These are phyloP conservation scores for Tetranychus truncatus DNA, from an alignment of 2,888 invertebrate species.

Conservation along the genomic window DNA sequence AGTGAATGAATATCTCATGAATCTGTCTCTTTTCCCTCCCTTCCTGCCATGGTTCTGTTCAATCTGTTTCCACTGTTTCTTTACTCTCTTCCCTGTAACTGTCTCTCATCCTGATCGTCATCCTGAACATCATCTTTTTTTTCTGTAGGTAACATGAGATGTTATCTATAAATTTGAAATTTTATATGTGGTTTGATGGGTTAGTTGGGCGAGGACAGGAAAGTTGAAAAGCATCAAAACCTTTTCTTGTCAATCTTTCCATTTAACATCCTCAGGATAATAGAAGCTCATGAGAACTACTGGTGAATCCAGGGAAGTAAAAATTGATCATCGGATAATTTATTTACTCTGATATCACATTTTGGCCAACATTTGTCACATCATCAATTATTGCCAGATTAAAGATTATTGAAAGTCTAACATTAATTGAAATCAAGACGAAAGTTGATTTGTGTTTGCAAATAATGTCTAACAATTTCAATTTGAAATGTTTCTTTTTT, in stretches of 20 bases:
- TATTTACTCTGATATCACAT: too few species aligned
- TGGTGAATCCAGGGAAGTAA: too few species aligned
- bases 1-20: background rate
- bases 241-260: background rate
- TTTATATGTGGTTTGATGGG: background rate
- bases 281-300: too few species aligned
- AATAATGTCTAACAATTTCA: too few species aligned
- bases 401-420: too few species aligned
- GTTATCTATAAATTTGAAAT: slow-evolving; percentile 1
- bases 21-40: background rate
- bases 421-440: too few species aligned
- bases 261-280: background rate
- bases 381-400: too few species aligned
- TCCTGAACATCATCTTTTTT: background rate
- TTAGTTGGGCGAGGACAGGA: background rate
- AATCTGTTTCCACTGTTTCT: background rate
- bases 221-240: too few species aligned
- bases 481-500: too few species aligned
- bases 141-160: background rate
- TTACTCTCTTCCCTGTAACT: background rate
- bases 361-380: too few species aligned
- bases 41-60: background rate
- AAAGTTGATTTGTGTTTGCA: too few species aligned
- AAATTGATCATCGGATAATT: too few species aligned
- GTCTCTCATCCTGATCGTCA: background rate